phyloP scores from a whole-genome alignment of 2,113 vertebrate genomes.

The Prietella phreatophila region DNA sequence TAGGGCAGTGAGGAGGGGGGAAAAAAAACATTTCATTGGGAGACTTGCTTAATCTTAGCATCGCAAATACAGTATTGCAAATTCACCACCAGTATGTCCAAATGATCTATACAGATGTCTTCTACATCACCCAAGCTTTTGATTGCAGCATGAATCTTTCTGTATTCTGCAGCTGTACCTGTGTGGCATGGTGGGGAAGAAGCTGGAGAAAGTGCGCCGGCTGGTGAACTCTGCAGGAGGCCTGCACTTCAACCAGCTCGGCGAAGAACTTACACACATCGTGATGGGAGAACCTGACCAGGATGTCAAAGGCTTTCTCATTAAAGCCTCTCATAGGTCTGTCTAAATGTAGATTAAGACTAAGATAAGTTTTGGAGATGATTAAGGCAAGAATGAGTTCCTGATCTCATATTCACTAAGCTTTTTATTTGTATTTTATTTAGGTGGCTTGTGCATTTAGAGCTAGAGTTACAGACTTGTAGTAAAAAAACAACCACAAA shows the following conservation, averaged over 20 bases:
- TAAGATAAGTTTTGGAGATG: background rate
- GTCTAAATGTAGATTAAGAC: background rate
- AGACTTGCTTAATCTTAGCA: background rate
- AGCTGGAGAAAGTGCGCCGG: constrained; percentile 86
- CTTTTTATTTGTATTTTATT: background rate
- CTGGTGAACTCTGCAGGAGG: constrained; percentile 89
- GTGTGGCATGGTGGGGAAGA: constrained; percentile 85
- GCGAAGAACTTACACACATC: constrained; percentile 91
- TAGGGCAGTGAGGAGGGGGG: background rate
- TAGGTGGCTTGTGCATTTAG: background rate
- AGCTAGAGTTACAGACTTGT: background rate
- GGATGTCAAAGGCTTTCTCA: constrained; percentile 83
- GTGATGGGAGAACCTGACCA: constrained; percentile 83
- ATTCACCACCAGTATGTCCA: background rate
- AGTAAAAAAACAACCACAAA: background rate
- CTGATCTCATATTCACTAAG: background rate
- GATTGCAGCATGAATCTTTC: background rate
- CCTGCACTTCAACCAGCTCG: constrained; percentile 89
- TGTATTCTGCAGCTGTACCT: constrained; percentile 80
- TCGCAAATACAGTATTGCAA: background rate
- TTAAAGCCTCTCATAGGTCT: constrained; percentile 84
- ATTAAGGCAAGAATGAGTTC: background rate
- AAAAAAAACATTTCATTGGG: background rate
- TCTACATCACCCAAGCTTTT: background rate
- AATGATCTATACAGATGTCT: background rate